Base-by-base conservation (phyloP, 1,140 invertebrate species). In the Pseudomyrmex pallidus region DNA sequence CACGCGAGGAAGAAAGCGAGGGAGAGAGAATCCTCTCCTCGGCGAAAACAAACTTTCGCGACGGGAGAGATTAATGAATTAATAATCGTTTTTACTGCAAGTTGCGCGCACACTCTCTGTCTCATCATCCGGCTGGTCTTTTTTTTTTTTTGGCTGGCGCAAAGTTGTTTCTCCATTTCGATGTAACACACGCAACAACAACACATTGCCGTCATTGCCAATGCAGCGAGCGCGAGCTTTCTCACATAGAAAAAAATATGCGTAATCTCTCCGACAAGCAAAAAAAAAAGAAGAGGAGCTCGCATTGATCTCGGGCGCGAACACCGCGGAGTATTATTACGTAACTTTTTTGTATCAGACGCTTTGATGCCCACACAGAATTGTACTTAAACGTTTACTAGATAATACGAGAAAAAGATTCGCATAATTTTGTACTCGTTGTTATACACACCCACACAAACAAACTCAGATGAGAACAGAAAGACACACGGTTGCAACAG, bases 261-360 rank as follows among this genome's bases (percentile, higher is more conserved):
- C 35, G 7, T 35, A 35, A 35, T 35, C 35, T 35, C 35, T 35
- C 25, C 25, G 35, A 35, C 35, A 35, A 35, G 35, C 4, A 7
- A 4, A 25, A 7, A 35, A 7, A 25, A 3, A 25, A 25, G n/a
- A 2, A 17, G 20, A 64, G 44, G 48, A 57, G 20, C 7, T 44
- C 3, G 12, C 15, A 13, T 22, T 13, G 13, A 59, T 54, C 46
- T 22, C 63, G 44, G 9, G 17, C 44, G 17, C 25, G 50, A 59
- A 56, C 17, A n/a, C 66, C 15, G 63, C 74, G n/a, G n/a, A 87
- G 84, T 84, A 85, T 90, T 85, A 85, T 85, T 76, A 73, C 59
- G 63, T 74, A 52, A 70, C 12, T 70, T 70, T 70, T 70, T 68
- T 70, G 15, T 35, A 59, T 70, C 64, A 68, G 15, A 54, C 25